Base-by-base conservation (phyloP, 2,888 invertebrate genomes). In the Deilephila elpenor region DNA sequence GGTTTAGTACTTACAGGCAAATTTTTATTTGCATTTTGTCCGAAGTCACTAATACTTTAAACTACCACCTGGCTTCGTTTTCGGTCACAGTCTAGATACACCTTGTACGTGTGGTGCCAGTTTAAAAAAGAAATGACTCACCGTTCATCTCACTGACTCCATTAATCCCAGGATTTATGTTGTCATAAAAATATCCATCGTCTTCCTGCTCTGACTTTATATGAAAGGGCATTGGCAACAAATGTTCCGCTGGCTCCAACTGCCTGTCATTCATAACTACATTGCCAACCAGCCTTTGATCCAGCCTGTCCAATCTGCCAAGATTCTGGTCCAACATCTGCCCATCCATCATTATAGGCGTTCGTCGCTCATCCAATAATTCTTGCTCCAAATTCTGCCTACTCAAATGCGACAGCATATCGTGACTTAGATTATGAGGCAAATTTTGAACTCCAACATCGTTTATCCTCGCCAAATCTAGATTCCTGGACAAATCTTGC, bases 141-240 rank as follows among this genome's bases (percentile, higher is more conserved):
- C 93, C 91, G 81, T 89, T 91, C 1, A 91, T 77, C 62, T 80
- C 82, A 37, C 82, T 84, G 6, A 87, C 85, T 71, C 78, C 87
- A 59, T 76, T 79, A 11, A 91, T 76, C 0, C 82, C 85, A 59
- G 88, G 91, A 73, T 86, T 88, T 0, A 91, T 87, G 75, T 86
- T 90, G 1, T 93, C 93, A 77, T 94, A 94, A 73, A 93, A 94
- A 77, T 93, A 93, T 0, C 89, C 87, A 71, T 94, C 93, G 5
- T 94, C 94, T 1, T 94, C 93, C 51, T 91, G 92, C 56, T 94
- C 94, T 0, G 93, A 82, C 56, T 94, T 94, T 44, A 94, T 94
- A 77, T 93, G 91, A 74, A 93, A 93, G 0, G 91, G 91, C 86
- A 92, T 88, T 2, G 91, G 89, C 53, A 90, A 62, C 61, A 89